phyloP scores from a whole-genome alignment of 2,797 vertebrate species.

The Cheirogaleus major region DNA sequence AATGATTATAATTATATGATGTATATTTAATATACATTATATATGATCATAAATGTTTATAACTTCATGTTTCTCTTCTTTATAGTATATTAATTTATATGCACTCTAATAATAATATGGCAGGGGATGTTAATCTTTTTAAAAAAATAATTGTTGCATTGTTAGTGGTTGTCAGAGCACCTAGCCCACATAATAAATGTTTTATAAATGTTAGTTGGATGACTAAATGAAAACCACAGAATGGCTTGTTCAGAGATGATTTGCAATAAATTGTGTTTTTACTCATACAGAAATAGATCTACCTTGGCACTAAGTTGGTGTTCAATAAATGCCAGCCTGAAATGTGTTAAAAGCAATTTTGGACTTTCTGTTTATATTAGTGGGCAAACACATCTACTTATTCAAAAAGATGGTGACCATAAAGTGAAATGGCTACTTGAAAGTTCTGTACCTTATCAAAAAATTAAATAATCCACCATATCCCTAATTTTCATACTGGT shows the following conservation, averaged over 20 bases:
- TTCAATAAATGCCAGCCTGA: slow-evolving; percentile 21
- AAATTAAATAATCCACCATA: background rate
- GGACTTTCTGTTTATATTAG: background rate
- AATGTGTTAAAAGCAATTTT: slow-evolving; percentile 4
- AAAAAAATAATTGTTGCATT: background rate
- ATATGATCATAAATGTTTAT: background rate
- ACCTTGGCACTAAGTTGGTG: background rate
- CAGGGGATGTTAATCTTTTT: background rate
- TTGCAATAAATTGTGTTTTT: background rate
- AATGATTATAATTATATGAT: background rate
- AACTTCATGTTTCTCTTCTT: background rate
- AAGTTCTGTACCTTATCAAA: background rate
- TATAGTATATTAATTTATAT: background rate
- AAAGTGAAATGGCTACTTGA: background rate
- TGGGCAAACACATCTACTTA: background rate
- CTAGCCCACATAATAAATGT: background rate
- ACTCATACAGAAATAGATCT: background rate
- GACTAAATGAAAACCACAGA: background rate
- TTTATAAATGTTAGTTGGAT: background rate
- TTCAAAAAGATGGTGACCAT: background rate
- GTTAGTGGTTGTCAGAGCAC: background rate
- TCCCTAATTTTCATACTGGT: background rate
- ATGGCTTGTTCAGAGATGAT: background rate
- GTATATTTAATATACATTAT: background rate
- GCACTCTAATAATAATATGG: background rate